Base-by-base conservation (phyloP, 2,797 vertebrate genomes). In the Sebastes aleutianus region DNA sequence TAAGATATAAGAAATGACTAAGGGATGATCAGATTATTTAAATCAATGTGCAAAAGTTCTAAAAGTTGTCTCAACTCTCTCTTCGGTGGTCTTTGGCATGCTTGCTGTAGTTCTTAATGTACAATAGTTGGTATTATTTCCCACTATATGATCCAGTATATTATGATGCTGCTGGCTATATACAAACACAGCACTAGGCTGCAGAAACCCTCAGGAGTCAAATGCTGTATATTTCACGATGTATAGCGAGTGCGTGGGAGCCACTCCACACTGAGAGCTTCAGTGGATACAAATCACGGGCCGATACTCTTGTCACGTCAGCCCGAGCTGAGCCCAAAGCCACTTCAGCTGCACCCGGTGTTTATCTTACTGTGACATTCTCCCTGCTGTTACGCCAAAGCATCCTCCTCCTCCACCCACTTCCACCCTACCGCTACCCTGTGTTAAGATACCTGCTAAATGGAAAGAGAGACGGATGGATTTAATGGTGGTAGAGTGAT, bases 351-450 rank as follows among this genome's bases (percentile, higher is more conserved):
- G 57, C 78, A 34, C 69, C 61, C 75, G 29, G 47, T 70, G 82
- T 83, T 86, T 83, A 85, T 85, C 82, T 81, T 81, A 43, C 78
- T 34, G 58, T 83, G 69, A 87, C 88, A 81, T 79, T 86, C 82
- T 80, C 73, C 76, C 59, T 50, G 74, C 79, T 62, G 76, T 66
- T 80, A 69, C 13, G 5, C 47, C 16, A 5, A 57, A 56, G 65
- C 50, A 58, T 59, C 39, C 39, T 64, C 43, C 79, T 32, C 67
- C 64, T 61, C 62, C 77, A 50, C 59, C 61, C 75, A 54, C 70
- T 34, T 61, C 53, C 63, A 78, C 54, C 39, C 29, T 57, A 24
- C 18, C 3, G 2, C 58, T n/a, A 9, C 32, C 70, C 63, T 1
- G 27, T 43, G 6, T 16, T 47, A 27, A 61, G 62, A 71, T 69